Conservation (phyloP, 2,888 invertebrate species). For the Epinotia demarniana region DNA sequence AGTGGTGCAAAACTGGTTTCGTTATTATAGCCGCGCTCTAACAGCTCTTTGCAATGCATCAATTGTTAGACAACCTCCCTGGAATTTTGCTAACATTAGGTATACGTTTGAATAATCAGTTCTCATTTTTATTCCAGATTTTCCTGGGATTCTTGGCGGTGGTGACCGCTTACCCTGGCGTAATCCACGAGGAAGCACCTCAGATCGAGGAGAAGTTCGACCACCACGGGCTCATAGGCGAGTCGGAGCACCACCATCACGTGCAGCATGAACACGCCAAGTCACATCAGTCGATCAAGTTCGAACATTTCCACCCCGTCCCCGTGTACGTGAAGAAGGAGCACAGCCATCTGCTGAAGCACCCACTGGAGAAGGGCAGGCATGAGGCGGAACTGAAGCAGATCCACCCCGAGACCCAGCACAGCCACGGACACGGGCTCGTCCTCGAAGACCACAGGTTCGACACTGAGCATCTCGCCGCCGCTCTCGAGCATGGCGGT, state of each 20-base stretch:
- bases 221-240: constrained; percentile 73
- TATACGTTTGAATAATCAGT: constrained; percentile 6
- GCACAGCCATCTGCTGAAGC: constrained; percentile 86
- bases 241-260: constrained; percentile 84
- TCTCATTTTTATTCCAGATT: constrained; percentile 63
- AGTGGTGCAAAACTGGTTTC: constrained; percentile 60
- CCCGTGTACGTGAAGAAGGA: constrained; percentile 89
- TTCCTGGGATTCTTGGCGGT: constrained; percentile 80
- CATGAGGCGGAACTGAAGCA: constrained; percentile 85
- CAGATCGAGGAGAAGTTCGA: constrained; percentile 73
- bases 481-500: constrained; percentile 56
- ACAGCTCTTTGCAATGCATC: constrained; percentile 33
- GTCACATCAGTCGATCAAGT: constrained; percentile 88
- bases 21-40: constrained; percentile 36
- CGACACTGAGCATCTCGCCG: constrained; percentile 70
- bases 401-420: constrained; percentile 86
- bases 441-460: constrained; percentile 85
- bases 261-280: constrained; percentile 87
- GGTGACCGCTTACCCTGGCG: constrained; percentile 75
- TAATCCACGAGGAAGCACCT: constrained; percentile 75
- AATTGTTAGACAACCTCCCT: constrained; percentile 44
- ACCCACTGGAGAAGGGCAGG: constrained; percentile 87
- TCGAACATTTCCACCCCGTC: constrained; percentile 88
- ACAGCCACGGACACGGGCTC: constrained; percentile 84
- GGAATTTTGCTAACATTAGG: background rate